Evolutionary conservation across 2,888 invertebrate genomes (phyloP).

Genomic region (Lasioglossum zephyrum): DNA sequence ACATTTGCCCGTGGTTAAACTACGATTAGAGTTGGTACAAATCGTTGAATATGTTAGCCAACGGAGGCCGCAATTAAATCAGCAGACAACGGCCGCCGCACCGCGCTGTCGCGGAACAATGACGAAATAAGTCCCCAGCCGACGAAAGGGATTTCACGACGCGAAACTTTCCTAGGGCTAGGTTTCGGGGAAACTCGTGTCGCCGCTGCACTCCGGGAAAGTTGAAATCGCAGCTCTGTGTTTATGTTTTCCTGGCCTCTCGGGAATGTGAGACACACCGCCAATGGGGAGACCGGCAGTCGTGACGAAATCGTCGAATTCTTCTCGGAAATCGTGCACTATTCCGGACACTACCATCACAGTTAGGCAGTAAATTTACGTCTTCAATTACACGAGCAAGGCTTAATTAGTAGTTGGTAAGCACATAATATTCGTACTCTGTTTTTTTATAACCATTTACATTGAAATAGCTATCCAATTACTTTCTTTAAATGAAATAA

Average conservation of each 20-base stretch:
- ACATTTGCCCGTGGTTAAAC: slow-evolving; percentile 45
- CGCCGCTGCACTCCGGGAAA: slow-evolving; percentile 21
- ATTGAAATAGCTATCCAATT: too few species aligned
- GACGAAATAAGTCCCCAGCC: slow-evolving; percentile 61
- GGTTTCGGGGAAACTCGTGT: background rate
- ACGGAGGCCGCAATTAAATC: slow-evolving; percentile 55
- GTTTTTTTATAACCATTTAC: too few species aligned
- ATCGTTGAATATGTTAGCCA: slow-evolving; percentile 59
- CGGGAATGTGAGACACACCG: background rate
- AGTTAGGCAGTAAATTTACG: too few species aligned
- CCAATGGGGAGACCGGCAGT: background rate
- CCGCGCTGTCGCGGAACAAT: slow-evolving; percentile 44
- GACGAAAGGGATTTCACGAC: slow-evolving; percentile 47
- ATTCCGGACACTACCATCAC: background rate
- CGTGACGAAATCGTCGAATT: background rate
- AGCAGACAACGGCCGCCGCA: slow-evolving; percentile 41
- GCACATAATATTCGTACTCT: too few species aligned
- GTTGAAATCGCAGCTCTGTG: slow-evolving; percentile 22
- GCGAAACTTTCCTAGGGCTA: slow-evolving; percentile 55
- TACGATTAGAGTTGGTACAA: slow-evolving; percentile 51
- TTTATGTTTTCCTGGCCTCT: slow-evolving; percentile 9
- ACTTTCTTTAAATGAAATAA: too few species aligned
- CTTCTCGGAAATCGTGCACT: background rate
- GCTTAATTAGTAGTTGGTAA: too few species aligned
- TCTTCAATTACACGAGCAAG: too few species aligned